phyloP scores from a whole-genome alignment of 2,113 vertebrate genomes.

The Dasypus novemcinctus region DNA sequence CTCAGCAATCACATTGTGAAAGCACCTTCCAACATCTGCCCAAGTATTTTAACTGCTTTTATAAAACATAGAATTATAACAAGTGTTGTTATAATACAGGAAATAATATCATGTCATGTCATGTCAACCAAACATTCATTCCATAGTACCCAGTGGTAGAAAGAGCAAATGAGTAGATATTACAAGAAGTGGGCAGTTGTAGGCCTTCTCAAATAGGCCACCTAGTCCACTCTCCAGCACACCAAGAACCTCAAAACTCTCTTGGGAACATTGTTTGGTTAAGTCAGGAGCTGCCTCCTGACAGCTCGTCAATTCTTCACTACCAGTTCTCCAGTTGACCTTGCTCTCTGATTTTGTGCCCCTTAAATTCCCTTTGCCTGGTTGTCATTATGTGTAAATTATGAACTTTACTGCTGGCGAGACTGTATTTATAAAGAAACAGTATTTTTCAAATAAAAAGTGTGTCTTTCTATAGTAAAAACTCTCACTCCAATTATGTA shows the following conservation, averaged over 20 bases:
- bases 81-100: neutral
- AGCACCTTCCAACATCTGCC: neutral
- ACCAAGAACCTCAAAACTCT: neutral
- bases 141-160: neutral
- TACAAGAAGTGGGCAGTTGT: too few relatives aligned
- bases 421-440: neutral
- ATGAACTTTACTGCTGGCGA: neutral
- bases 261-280: fast-evolving
- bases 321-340: neutral
- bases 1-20: neutral
- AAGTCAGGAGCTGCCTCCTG: neutral
- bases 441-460: neutral
- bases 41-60: neutral
- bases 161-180: neutral
- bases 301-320: neutral
- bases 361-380: neutral
- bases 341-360: neutral
- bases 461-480: neutral
- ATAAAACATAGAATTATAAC: neutral
- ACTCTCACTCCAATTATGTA: neutral
- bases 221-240: fast-evolving
- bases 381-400: neutral
- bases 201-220: neutral
- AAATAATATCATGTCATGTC: neutral
- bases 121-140: neutral